Base-by-base conservation (phyloP, 2,113 vertebrate species). In the Bubo scandiacus region DNA sequence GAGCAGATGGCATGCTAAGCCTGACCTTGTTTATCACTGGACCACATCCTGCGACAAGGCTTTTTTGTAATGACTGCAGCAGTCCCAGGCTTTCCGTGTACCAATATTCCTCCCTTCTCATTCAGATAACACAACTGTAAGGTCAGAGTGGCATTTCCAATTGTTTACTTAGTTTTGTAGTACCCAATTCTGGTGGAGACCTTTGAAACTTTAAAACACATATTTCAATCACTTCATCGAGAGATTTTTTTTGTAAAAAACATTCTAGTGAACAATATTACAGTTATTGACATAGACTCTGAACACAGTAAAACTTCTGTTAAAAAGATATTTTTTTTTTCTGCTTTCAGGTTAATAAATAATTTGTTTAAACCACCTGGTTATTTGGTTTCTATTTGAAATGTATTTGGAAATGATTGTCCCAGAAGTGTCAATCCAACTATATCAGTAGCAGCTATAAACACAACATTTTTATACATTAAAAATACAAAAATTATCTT, bases 1-100 rank as follows among this genome's bases (percentile, higher is more conserved):
- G 75, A 77, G 72, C 96, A 97, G 96, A 97, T 96, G 96, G 92
- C 29, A 4, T 54, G 36, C 43, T 90, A 79, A 79, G 52, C 52
- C 88, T 96, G 94, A 93, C 94, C 90, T 96, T 93, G 90, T 96
- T 97, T 96, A 57, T 93, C 88, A 81, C 72, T 72, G 82, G 86
- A 86, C 90, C 95, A 68, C 96, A 86, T 93, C 68, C 96, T 78
- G 90, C 71, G 96, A 88, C 55, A 74, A 75, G 32, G 7, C 4
- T 74, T 91, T 90, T 90, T 86, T 81, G 51, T 78, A 74, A 78
- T 36, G 51, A 57, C 59, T 81, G 63, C 65, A 81, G 57, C 59
- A 84, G 67, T 75, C 17, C 6, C 23, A 61, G n/a, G 27, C 10
- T 78, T 90, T 57, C 51, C n/a, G 17, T 0, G 1, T 22, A 62